These are phyloP conservation scores for Marmota monax DNA, from an alignment of 2,113 vertebrate genomes.

Conservation along the genomic window DNA sequence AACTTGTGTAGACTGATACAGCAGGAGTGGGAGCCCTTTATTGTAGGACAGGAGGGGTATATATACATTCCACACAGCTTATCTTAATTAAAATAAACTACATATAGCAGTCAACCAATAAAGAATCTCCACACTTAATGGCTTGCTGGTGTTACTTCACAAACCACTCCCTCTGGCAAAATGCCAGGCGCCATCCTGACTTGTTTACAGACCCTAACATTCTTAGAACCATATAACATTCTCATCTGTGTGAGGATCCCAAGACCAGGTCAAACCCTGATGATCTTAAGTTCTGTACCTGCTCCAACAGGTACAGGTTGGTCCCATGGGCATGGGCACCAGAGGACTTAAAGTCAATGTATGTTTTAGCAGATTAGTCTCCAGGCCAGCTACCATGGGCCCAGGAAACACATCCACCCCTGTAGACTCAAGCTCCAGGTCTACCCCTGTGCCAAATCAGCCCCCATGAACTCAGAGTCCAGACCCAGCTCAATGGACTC, in stretches of 20 bases:
- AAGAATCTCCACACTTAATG: too few relatives aligned
- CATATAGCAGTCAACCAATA: too few relatives aligned
- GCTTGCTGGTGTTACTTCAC: too few relatives aligned
- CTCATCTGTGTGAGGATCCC: neutral
- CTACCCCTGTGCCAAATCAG: neutral
- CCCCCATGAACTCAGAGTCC: too few relatives aligned
- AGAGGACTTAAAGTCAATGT: neutral
- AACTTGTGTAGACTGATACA: too few relatives aligned
- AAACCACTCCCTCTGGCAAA: too few relatives aligned
- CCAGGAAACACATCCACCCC: neutral
- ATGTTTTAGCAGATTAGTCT: neutral
- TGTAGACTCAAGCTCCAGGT: neutral
- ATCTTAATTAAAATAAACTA: too few relatives aligned
- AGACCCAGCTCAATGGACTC: neutral
- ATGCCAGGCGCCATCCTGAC: too few relatives aligned
- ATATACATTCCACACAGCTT: too few relatives aligned
- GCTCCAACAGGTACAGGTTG: neutral
- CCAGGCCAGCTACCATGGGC: neutral
- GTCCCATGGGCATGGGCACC: neutral
- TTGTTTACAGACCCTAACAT: too few relatives aligned
- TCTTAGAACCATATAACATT: neutral
- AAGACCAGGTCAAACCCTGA: neutral
- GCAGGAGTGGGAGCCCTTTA: too few relatives aligned
- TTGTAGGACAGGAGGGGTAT: too few relatives aligned
- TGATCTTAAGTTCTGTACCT: neutral